Evolutionary conservation across 2,113 vertebrate species (phyloP), one percentile per base, ranked within the genome.

Genomic region (Anser cygnoides): DNA sequence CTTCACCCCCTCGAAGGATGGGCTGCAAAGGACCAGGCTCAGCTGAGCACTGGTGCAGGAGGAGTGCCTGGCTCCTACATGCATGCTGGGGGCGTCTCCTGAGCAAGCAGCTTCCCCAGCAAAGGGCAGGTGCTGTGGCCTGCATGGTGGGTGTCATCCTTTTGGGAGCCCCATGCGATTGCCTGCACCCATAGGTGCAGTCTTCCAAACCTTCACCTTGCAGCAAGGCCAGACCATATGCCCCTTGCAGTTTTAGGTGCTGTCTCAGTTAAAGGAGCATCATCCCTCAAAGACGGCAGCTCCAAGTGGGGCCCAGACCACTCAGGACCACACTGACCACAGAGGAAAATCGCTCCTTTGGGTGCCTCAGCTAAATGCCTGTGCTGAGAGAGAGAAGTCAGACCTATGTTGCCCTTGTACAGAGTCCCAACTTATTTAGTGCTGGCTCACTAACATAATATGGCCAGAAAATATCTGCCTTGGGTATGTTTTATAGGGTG

Each of bases 21-120:
- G 26, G 41, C 8, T 10, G 16, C 72, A 14, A 37, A 62, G 61
- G 55, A 44, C 5, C 2, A 0, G 33, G 67, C 66, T 89, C 43
- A 3, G 39, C 21, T 17, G 7, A 2, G 76, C 35, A 7, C 39
- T 55, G 4, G 26, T 9, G 31, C 50, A 31, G 37, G 50, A 3
- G 3, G 74, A 33, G 13, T n/a, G 31, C 66, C 31, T 3, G 17
- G 44, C 31, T 5, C 35, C 1, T 2, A 12, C 0, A 6, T 4
- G 7, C 13, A 0, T 25, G 44, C 79, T 13, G 35, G 62, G 35
- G 11, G 11, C 26, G 23, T 4, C 43, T 9, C 65, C 5, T 35
- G 35, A 52, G 16, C 49, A 18, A 6, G 5, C 8, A 3, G 65
- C 28, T 25, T 55, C 63, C 57, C 77, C 71, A 83, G 71, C 39